Evolutionary conservation across 2,113 vertebrate genomes (phyloP), one percentile per base, ranked within the genome.

Genomic region (Scortum barcoo): DNA sequence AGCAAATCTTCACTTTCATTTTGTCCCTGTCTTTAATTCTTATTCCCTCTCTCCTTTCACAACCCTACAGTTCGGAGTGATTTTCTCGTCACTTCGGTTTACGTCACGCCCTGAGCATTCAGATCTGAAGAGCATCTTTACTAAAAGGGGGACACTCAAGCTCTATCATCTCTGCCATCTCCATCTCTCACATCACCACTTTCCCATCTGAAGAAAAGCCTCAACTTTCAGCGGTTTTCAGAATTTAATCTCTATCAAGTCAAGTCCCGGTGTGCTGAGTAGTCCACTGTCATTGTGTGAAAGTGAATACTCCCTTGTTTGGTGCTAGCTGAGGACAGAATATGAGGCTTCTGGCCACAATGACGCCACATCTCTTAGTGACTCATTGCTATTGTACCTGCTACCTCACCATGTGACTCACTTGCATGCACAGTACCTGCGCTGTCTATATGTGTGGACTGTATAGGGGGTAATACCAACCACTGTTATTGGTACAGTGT

Each of bases 401-500:
- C 30, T 26, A 8, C 42, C 40, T 76, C 57, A 22, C 22, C 12
- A 56, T 70, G 68, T 62, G 61, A 67, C 67, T 63, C 24, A 72
- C n/a, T 5, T 33, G 38, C 63, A 54, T 22, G 8, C 19, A 89
- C 51, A 84, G 42, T 72, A 75, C 33, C 68, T 71, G 51, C 58
- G 68, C 48, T 84, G 78, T 83, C 36, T 72, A 20, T 2, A 76
- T 73, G 62, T 10, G 10, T 62, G 24, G 65, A 56, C 26, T 28
- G 53, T 44, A 83, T 82, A 70, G n/a, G 69, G 69, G 82, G 88
- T 68, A 40, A 85, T 73, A 75, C 50, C 69, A 57, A 20, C 17
- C 78, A 74, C 4, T 94, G 87, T 91, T 92, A 74, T 90, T 79
- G 78, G 88, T 89, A 38, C 36, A 70, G 28, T 74, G 71, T 58